Conservation (phyloP, 2,797 vertebrate species). For the Pangasius mekongensis region DNA sequence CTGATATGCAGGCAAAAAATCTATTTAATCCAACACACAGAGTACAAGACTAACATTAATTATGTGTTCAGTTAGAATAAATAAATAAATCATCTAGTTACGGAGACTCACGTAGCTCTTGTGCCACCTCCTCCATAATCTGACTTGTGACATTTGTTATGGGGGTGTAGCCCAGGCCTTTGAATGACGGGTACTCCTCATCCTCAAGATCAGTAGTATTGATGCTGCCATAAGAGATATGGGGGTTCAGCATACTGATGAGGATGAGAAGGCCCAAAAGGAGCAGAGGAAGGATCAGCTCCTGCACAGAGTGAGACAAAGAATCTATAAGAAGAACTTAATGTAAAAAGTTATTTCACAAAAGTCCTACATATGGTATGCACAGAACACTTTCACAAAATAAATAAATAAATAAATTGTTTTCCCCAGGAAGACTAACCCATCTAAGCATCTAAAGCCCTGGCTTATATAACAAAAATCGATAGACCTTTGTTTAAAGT, state of each 20-base stretch:
- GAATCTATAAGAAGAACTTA: no score
- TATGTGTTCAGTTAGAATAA: not conserved
- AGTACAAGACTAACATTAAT: not conserved
- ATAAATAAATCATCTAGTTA: no score
- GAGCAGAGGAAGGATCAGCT: constrained; percentile 77
- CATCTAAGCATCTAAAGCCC: not conserved
- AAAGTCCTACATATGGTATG: not conserved
- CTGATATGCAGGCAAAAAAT: not conserved
- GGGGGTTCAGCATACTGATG: constrained; percentile 78
- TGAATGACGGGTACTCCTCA: constrained; percentile 59
- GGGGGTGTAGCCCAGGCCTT: constrained; percentile 86
- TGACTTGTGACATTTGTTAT: constrained; percentile 78
- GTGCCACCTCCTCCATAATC: constrained; percentile 89
- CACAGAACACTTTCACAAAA: not conserved
- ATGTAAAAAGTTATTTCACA: not conserved
- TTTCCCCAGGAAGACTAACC: not conserved
- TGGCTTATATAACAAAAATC: not conserved
- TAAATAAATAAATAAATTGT: not conserved
- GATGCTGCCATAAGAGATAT: constrained; percentile 75
- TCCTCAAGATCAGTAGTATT: constrained; percentile 71
- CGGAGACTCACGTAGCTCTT: constrained; percentile 70
- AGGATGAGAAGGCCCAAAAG: constrained; percentile 77
- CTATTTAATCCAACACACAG: not conserved
- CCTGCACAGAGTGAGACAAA: constrained; percentile 61
- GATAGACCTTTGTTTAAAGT: not conserved